Percentiles rank a stretch among this genome's conserved stretches.
phyloP scores from a whole-genome alignment of 2,113 vertebrate species.

The Chitala chitala region DNA sequence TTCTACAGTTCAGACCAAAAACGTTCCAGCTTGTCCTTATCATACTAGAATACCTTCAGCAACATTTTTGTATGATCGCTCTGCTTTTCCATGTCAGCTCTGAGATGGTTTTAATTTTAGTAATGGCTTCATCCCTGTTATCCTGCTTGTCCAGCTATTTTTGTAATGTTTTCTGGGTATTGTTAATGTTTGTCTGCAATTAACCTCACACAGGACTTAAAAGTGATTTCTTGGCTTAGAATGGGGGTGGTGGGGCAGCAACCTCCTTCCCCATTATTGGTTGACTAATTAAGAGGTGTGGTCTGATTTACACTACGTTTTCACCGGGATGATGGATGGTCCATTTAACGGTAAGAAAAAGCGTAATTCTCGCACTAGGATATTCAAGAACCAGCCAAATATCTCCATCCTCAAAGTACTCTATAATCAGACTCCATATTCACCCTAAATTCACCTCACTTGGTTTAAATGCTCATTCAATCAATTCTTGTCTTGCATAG shows the following conservation, averaged over 20 bases:
- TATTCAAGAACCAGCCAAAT: too few relatives aligned
- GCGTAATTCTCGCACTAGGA: too few relatives aligned
- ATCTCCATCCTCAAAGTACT: too few relatives aligned
- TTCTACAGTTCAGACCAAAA: neutral
- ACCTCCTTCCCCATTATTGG: neutral
- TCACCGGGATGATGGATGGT: too few relatives aligned
- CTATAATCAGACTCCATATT: too few relatives aligned
- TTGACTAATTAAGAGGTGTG: neutral
- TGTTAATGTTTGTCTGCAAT: neutral
- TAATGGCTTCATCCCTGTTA: conserved; percentile 2
- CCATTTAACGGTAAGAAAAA: too few relatives aligned
- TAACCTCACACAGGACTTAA: neutral
- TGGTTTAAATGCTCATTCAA: too few relatives aligned
- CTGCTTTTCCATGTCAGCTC: neutral
- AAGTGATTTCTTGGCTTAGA: neutral
- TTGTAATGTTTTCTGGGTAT: neutral
- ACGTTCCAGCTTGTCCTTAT: conserved; percentile 1
- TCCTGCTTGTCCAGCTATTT: neutral
- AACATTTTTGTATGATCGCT: conserved; percentile 6
- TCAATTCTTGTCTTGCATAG: too few relatives aligned
- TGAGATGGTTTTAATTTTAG: conserved; percentile 8
- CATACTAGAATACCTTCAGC: neutral
- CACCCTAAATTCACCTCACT: too few relatives aligned
- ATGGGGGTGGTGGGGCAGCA: neutral
- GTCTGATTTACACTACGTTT: neutral